Evolutionary conservation across 2,113 vertebrate genomes (phyloP).

Genomic region (Turdus rufiventris): DNA sequence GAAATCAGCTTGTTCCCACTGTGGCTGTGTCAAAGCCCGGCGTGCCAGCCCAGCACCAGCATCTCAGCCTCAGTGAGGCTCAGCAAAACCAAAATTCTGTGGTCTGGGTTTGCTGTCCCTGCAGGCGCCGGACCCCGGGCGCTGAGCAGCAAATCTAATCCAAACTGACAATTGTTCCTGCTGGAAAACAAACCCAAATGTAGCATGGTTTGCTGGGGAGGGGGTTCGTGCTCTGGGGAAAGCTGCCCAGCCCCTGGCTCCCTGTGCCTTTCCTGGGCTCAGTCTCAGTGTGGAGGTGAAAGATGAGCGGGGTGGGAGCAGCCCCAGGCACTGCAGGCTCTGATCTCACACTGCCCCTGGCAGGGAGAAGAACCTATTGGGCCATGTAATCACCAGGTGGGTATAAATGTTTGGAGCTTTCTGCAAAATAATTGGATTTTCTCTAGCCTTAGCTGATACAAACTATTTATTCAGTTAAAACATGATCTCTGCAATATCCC

Average conservation of each 20-base stretch:
- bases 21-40: background rate
- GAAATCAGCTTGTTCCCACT: background rate
- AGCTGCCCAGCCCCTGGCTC: background rate
- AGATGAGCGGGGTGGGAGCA: background rate
- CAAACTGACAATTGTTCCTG: background rate
- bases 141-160: background rate
- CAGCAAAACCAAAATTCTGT: background rate
- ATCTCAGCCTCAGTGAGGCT: background rate
- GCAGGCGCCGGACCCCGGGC: background rate
- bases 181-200: background rate
- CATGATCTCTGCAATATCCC: background rate
- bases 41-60: background rate
- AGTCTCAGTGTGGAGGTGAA: background rate
- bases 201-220: background rate
- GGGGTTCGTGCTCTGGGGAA: background rate
- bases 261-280: background rate
- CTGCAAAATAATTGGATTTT: slow-evolving; percentile 19
- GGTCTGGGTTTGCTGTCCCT: background rate
- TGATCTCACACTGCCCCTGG: background rate
- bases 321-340: background rate
- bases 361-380: slow-evolving; percentile 42
- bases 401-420: slow-evolving; percentile 53
- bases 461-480: background rate
- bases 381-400: slow-evolving; percentile 64
- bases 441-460: background rate